phyloP scores from a whole-genome alignment of 1,140 invertebrate genomes.

The Drosophila fuyamai region DNA sequence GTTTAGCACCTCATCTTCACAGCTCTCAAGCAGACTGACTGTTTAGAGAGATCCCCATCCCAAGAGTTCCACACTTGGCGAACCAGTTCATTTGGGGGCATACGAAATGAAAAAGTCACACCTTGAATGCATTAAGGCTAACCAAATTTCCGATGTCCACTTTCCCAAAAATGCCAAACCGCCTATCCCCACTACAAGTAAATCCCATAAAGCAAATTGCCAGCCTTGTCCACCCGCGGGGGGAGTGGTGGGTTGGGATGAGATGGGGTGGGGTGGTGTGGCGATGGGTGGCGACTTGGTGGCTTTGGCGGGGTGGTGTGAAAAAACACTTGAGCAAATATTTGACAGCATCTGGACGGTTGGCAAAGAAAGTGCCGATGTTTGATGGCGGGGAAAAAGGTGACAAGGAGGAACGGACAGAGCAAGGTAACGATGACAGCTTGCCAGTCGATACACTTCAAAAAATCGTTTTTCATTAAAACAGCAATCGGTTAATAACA shows the following conservation, averaged over 20 bases:
- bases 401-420: background rate
- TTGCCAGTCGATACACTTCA: constrained; percentile 8
- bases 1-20: background rate
- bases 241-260: constrained; percentile 1
- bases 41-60: constrained; percentile 10
- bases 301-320: constrained; percentile 32
- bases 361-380: constrained; percentile 64
- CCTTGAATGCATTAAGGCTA: constrained; percentile 62
- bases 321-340: constrained; percentile 66
- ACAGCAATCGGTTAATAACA: background rate
- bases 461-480: background rate
- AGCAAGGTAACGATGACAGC: constrained; percentile 25
- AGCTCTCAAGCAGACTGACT: background rate
- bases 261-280: background rate
- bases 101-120: constrained; percentile 30
- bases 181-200: constrained; percentile 62
- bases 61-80: constrained; percentile 2
- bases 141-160: constrained; percentile 58
- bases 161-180: constrained; percentile 64
- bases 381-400: constrained; percentile 4
- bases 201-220: constrained; percentile 72
- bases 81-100: constrained; percentile 30
- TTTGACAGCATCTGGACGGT: constrained; percentile 55
- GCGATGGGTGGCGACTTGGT: constrained; percentile 18
- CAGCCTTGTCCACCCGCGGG: constrained; percentile 36